A percentile compares a stretch with the other conserved stretches of the same genome.
These are phyloP conservation scores for Salarias fasciatus DNA, from an alignment of 2,797 vertebrate genomes.

Conservation along the genomic window DNA sequence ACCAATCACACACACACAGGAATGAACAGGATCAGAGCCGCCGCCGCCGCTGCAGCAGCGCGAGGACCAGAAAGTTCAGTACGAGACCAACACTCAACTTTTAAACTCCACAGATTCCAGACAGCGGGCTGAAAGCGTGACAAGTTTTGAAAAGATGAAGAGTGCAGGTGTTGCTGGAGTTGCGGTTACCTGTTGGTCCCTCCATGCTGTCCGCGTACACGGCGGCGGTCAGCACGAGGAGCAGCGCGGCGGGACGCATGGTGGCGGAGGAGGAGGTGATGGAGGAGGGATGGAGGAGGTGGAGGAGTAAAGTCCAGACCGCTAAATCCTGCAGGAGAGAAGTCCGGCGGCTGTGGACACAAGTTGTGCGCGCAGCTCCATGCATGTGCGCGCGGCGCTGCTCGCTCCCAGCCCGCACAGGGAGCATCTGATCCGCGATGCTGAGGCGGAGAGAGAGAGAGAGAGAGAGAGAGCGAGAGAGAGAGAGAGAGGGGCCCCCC, in stretches of 20 bases:
- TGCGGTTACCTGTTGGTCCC: conserved; percentile 82
- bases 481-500: no score
- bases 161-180: no score
- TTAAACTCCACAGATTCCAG: no score
- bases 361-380: conserved; percentile 66
- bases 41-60: no score
- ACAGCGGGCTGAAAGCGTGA: background rate
- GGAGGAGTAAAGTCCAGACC: conserved; percentile 71
- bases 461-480: no score
- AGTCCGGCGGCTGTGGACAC: conserved; percentile 41
- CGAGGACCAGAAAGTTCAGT: no score
- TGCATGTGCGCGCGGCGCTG: conserved; percentile 49
- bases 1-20: no score
- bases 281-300: background rate
- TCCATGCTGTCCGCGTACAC: conserved; percentile 80
- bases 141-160: conserved; percentile 42
- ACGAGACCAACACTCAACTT: no score
- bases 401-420: conserved; percentile 66
- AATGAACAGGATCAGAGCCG: no score
- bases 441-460: no score
- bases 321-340: conserved; percentile 60
- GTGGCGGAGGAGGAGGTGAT: conserved; percentile 20
- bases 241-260: conserved; percentile 70
- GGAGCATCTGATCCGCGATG: conserved; percentile 72
- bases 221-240: conserved; percentile 75